Base-by-base conservation (phyloP, 2,113 vertebrate species). In the Desmodus rotundus region DNA sequence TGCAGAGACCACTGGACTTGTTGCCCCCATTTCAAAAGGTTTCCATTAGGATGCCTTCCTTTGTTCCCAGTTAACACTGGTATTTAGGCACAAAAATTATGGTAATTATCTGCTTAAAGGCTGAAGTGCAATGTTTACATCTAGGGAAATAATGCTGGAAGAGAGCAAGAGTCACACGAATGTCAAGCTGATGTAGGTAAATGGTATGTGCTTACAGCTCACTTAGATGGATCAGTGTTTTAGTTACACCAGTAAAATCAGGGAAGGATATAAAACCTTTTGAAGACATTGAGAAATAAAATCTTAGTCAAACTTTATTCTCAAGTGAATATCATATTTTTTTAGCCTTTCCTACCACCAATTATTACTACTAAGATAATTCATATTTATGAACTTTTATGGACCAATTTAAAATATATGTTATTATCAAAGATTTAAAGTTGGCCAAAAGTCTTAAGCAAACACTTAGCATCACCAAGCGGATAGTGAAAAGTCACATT, bases 391-490 rank as follows among this genome's bases (percentile, higher is more conserved):
- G 36, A 16, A 85, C 54, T 88, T 93, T 82, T 85, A 77, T 73
- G 12, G 14, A 73, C 19, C 61, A 67, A 68, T 56, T 73, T 73
- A 82, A 92, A 94, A 56, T n/a, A 68, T 0, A 36, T 73, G 65
- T 93, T 94, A 41, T 54, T 91, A 73, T 68, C 41, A 93, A 88
- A 86, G n/a, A 78, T 61, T 87, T 54, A 41, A 88, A 89, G 63
- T 63, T 88, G n/a, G 28, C 12, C 52, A 94, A 52, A 45, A n/a
- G 20, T 76, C 84, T 85, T 52, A 76, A 91, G 86, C 36, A 68
- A 87, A 70, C 20, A 72, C 43, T 76, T 63, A 78, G 41, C 70
- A 81, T 28, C 45, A 72, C 20, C 26, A 83, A 73, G 54, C n/a
- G 9, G 11, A 61, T 61, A 65, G 36, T 20, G 72, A 96, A 68